Evolutionary conservation across 2,888 invertebrate genomes (phyloP).

Genomic region (Troides aeacus): DNA sequence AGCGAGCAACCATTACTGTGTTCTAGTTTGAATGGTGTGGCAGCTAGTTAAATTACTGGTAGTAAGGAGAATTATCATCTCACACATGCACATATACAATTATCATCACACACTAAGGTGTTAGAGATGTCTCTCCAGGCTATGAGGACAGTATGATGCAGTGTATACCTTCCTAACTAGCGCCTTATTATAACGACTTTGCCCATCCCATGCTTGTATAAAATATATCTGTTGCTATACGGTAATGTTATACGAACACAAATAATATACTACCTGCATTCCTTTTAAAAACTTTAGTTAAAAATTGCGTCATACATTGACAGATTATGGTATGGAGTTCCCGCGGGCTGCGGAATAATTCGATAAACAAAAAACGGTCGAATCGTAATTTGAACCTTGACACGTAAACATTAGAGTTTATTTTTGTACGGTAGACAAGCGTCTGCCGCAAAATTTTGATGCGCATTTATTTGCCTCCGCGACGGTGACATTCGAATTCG

Average conservation of each 20-base stretch:
- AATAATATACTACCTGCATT: not conserved
- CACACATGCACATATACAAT: no score
- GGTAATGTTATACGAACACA: conserved; percentile 30
- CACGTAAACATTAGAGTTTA: not conserved
- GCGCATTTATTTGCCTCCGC: conserved; percentile 47
- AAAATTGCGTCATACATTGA: conserved; percentile 18
- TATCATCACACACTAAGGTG: no score
- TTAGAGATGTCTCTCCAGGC: no score
- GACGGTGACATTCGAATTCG: conserved; percentile 52
- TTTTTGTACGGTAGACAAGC: conserved; percentile 41
- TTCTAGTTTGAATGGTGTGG: no score
- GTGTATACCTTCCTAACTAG: no score
- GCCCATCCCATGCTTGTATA: no score
- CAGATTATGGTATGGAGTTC: conserved; percentile 16
- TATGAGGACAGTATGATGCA: no score
- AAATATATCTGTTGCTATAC: no score
- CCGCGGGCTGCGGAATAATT: conserved; percentile 24
- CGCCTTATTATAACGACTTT: no score
- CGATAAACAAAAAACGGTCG: conserved; percentile 17
- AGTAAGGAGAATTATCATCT: no score
- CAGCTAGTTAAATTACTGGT: no score
- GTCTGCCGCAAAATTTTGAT: conserved; percentile 50
- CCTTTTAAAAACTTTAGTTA: conserved; percentile 1
- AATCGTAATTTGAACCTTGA: conserved; percentile 9
- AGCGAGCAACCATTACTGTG: no score